Base-by-base conservation (phyloP, 2,888 invertebrate species). In the Hydriomena furcata region DNA sequence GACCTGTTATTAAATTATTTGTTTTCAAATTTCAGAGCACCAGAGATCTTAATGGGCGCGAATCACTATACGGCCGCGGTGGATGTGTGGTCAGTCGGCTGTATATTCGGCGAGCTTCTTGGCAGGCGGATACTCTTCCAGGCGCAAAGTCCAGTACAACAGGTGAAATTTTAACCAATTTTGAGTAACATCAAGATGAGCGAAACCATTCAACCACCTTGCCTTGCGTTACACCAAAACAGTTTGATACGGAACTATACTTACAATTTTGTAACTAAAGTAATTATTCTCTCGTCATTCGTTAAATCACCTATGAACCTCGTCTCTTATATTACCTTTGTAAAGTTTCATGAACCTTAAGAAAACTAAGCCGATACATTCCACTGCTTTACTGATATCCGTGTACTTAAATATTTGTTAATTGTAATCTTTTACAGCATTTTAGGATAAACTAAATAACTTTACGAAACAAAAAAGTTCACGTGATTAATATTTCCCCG, bases 11-110 rank as follows among this genome's bases (percentile, higher is more conserved):
- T 17, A 17, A 3, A 17, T 17, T 8, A 20, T 8, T 35, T 7
- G 7, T 25, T 24, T 1, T 38, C 10, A 36, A 13, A 45, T 86
- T 83, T 2, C 85, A 91, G 99, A 61, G 98, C 99, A 12, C 99
- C 99, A 0, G 99, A 99, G 91, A 97, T 99, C 71, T 92, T 99
- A 54, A 99, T 99, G 99, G 99, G 99, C 21, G 98, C 99, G 21
- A 95, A 96, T 69, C 98, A 99, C 81, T 99, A 99, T 90, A 95
- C 97, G 5, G 96, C 96, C 6, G 97, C 98, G 2, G 98, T 99
- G 34, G 99, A 99, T 82, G 97, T 99, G 44, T 99, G 99, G 99
- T 98, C 98, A 31, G 99, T 99, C 34, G 99, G 99, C 35, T 99
- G 99, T 88, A 99, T 99, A 83, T 99, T 99, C 81, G 99, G 99